Base-by-base conservation (phyloP, 2,888 invertebrate species). In the Erpobdella octoculata region DNA sequence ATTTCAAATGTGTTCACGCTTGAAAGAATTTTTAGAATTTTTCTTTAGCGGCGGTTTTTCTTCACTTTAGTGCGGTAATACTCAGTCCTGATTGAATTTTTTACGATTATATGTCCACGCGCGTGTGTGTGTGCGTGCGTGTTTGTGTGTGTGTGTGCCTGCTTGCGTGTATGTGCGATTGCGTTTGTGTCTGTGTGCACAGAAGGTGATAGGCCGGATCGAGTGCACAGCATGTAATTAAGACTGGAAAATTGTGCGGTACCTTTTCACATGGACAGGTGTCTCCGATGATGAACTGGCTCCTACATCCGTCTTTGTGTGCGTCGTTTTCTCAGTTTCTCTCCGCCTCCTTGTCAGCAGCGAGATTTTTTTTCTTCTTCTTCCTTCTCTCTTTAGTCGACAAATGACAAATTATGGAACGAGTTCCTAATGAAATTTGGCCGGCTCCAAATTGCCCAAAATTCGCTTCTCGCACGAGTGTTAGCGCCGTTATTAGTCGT, bases 361-460 rank as follows among this genome's bases (percentile, higher is more conserved):
- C n/a, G n/a, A n/a, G n/a, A n/a, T n/a, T n/a, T n/a, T n/a, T n/a
- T n/a, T n/a, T n/a, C n/a, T n/a, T n/a, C 53, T n/a, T 21, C 53
- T 28, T 53, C n/a, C 28, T 53, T 53, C 53, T 28, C 28, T 53
- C 53, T 53, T 8, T 12, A 25, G 53, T 3, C 53, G 53, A 8
- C 53, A 53, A 35, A 62, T 62, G 62, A 62, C 62, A 31, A 62
- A 62, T 62, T 62, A 62, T 62, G n/a, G n/a, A n/a, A 62, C 33
- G 35, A 33, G 62, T 31, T 35, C 62, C 62, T 62, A 62, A 62
- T 62, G 9, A 9, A 62, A 62, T 62, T 62, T 62, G 33, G 31
- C 31, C 31, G 62, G 28, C 62, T 35, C 35, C n/a, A 62, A 62
- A 62, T 62, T 62, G 62, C 62, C 33, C 28, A n/a, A 35, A 62